phyloP scores from a whole-genome alignment of 2,888 invertebrate species.

The Polylopha cassiicola region DNA sequence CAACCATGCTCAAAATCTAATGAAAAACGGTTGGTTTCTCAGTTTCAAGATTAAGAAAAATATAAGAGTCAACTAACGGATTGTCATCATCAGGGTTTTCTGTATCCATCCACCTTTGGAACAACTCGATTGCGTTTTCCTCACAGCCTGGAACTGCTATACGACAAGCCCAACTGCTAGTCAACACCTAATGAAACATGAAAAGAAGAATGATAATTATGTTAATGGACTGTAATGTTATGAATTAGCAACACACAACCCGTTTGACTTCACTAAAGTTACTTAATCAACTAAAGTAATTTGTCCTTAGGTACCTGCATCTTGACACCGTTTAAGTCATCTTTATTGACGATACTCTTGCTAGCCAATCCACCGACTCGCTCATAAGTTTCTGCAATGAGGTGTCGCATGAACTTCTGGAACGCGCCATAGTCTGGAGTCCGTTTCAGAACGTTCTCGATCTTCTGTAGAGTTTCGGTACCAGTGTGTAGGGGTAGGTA shows the following conservation, averaged over 20 bases:
- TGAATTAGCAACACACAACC: no score
- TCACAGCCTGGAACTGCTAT: constrained; percentile 80
- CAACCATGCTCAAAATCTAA: no score
- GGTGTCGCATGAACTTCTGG: constrained; percentile 80
- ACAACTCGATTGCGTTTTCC: constrained; percentile 77
- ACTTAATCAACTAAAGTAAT: no score
- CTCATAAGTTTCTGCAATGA: constrained; percentile 80
- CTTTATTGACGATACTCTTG: constrained; percentile 60
- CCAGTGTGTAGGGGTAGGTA: constrained; percentile 82
- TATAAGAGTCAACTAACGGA: constrained; percentile 60
- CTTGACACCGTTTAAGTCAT: constrained; percentile 78
- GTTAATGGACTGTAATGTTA: not conserved
- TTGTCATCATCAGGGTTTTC: constrained; percentile 76
- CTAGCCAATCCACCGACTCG: constrained; percentile 76
- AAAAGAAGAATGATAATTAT: not conserved
- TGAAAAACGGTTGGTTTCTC: no score
- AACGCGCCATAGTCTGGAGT: constrained; percentile 79
- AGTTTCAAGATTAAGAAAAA: constrained; percentile 9
- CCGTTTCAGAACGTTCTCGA: constrained; percentile 79
- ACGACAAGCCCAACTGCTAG: constrained; percentile 79
- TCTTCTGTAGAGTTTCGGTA: constrained; percentile 75
- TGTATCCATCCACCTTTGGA: constrained; percentile 77
- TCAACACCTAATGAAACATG: constrained; percentile 50
- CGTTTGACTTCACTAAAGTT: no score
- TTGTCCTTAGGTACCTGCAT: constrained; percentile 79